Base-by-base conservation (phyloP, 2,888 invertebrate genomes). In the Luperina testacea region DNA sequence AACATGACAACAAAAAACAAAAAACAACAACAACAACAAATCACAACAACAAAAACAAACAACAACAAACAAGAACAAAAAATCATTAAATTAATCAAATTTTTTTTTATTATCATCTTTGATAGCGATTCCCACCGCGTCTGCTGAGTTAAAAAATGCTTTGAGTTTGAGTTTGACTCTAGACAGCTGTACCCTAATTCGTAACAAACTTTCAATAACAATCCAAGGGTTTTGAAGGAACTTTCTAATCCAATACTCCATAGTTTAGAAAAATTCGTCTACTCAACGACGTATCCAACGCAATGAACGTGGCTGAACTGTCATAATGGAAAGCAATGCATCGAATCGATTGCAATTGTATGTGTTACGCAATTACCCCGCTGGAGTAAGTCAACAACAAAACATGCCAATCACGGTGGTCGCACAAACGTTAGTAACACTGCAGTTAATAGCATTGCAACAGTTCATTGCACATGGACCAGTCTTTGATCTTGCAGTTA, bases 401-500 rank as follows among this genome's bases (percentile, higher is more conserved):
- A 70, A 59, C 57, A 69, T 75, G 42, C 42, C 73, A 42, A 63
- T 68, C 67, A 20, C 27, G 77, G 77, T 67, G 78, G 64, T 57
- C 68, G 15, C 17, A 38, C 32, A 7, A 9, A n/a, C 51, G 51
- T 79, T 72, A 32, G 32, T 45, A 65, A 78, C 65, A 59, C 65
- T 48, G 20, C 48, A 51, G 67, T 59, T 74, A 82, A 82, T 72
- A 53, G 65, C 75, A 42, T 64, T 63, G 75, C 59, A 85, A 48
- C 72, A 48, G 82, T 76, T 78, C 87, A 85, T 88, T 79, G 81
- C 65, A 68, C 61, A 73, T 72, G 59, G 27, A 83, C 75, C 59
- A 51, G 45, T 57, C 87, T 88, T 88, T 88, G 88, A 88, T 88
- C 87, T 85, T 48, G 11, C 13, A 70, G 84, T 85, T 82, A 79